A percentile compares a stretch with the other conserved stretches of the same genome.
phyloP scores from a whole-genome alignment of 92 coral and sea anemone genomes.

The Blastomussa wellsi region DNA sequence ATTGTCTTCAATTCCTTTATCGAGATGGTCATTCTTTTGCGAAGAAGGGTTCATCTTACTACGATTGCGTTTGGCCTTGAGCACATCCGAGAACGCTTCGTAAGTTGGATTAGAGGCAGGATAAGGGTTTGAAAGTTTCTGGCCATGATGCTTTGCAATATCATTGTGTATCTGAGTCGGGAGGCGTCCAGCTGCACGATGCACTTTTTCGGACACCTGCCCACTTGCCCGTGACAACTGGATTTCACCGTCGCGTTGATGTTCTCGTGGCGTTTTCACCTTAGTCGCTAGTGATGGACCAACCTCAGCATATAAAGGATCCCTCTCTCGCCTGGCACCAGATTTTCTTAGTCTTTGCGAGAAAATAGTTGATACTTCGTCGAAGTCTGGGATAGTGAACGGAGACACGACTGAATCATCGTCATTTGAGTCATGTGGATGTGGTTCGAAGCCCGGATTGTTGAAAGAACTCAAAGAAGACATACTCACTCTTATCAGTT shows the following conservation, averaged over 20 bases:
- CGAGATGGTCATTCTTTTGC: too few species aligned
- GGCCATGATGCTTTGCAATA: neutral
- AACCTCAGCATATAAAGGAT: neutral
- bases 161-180: neutral
- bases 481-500: neutral
- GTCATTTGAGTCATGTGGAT: neutral
- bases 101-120: neutral
- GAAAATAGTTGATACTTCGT: neutral
- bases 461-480: neutral
- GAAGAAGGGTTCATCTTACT: neutral
- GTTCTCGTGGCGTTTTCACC: neutral
- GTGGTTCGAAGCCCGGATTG: constrained; percentile 9
- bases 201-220: neutral
- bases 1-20: too few species aligned
- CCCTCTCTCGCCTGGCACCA: neutral
- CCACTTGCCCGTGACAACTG: neutral
- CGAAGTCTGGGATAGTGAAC: neutral
- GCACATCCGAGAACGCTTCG: neutral
- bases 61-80: neutral
- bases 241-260: neutral
- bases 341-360: neutral
- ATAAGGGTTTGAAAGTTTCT: neutral
- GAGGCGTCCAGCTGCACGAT: neutral
- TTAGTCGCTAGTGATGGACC: neutral
- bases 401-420: neutral